Percentiles rank a stretch among this genome's conserved stretches.
Conservation (phyloP, 2,888 invertebrate species). For the Pterostichus niger region DNA sequence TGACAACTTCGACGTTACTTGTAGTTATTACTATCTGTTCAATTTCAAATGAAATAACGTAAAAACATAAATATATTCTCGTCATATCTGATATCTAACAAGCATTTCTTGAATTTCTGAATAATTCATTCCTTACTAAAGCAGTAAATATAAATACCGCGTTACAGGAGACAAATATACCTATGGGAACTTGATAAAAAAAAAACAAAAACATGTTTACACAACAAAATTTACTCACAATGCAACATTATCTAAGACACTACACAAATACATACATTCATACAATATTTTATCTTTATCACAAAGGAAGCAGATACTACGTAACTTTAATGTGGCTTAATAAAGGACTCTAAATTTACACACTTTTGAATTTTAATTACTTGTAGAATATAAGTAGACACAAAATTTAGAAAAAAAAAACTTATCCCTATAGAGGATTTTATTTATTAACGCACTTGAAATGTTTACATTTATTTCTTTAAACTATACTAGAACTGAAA, state of each 20-base stretch:
- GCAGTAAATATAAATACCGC: constrained; percentile 33
- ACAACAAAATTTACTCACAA: constrained; percentile 27
- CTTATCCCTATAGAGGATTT: too few species aligned
- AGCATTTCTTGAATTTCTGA: constrained; percentile 41
- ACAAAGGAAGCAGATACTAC: constrained; percentile 15
- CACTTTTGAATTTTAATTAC: constrained; percentile 36
- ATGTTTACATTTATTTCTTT: too few species aligned
- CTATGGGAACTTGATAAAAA: constrained; percentile 17
- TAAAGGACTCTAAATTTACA: not conserved
- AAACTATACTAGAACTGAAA: too few species aligned
- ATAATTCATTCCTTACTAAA: constrained; percentile 31
- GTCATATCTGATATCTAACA: constrained; percentile 45
- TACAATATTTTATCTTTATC: constrained; percentile 18
- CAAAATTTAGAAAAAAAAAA: too few species aligned
- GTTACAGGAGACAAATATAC: constrained; percentile 25
- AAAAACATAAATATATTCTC: constrained; percentile 13
- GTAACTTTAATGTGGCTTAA: not conserved
- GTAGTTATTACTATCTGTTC: not conserved
- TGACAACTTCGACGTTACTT: too few species aligned
- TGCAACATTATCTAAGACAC: not conserved
- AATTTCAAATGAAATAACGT: constrained; percentile 24
- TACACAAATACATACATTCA: not conserved
- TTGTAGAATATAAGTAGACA: too few species aligned
- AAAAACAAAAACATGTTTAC: constrained; percentile 16
- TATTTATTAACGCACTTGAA: too few species aligned